Evolutionary conservation across 2,888 invertebrate genomes (phyloP).

Genomic region (Drosophila merina): DNA sequence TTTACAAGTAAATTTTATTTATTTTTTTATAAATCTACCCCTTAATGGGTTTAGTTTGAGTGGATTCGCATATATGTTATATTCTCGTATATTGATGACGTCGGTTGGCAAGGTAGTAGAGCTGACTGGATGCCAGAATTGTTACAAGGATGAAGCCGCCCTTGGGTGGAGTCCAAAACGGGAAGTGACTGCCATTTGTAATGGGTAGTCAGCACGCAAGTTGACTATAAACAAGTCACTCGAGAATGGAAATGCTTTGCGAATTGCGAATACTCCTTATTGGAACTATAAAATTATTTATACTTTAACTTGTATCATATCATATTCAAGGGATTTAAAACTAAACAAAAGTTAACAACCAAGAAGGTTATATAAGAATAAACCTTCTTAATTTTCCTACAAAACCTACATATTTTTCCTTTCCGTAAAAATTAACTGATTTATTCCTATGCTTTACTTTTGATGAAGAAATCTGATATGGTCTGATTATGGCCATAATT

Average conservation of each 20-base stretch:
- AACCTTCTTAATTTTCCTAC: too few species aligned
- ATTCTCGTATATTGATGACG: slow-evolving; percentile 34
- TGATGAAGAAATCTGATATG: background rate
- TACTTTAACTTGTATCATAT: too few species aligned
- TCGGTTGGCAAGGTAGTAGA: slow-evolving; percentile 36
- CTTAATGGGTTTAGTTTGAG: slow-evolving; percentile 4
- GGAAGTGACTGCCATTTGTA: slow-evolving; percentile 49
- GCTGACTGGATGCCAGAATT: slow-evolving; percentile 46
- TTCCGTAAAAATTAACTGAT: too few species aligned
- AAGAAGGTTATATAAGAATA: too few species aligned
- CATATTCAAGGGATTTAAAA: too few species aligned
- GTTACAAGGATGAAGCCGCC: slow-evolving; percentile 52
- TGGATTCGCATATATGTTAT: slow-evolving; percentile 19
- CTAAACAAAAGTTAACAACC: too few species aligned
- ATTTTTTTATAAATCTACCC: background rate
- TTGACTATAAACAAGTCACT: slow-evolving; percentile 56
- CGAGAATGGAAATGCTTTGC: background rate
- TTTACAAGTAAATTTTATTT: background rate
- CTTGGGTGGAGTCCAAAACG: slow-evolving; percentile 40
- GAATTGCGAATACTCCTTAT: background rate
- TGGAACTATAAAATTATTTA: background rate
- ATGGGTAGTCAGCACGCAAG: slow-evolving; percentile 73
- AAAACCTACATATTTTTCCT: too few species aligned
- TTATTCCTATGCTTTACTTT: too few species aligned
- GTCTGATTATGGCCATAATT: slow-evolving; percentile 2